A percentile compares a stretch with the other conserved stretches of the same genome.
Conservation (phyloP, 2,797 vertebrate genomes). For the Lacerta viridis region DNA sequence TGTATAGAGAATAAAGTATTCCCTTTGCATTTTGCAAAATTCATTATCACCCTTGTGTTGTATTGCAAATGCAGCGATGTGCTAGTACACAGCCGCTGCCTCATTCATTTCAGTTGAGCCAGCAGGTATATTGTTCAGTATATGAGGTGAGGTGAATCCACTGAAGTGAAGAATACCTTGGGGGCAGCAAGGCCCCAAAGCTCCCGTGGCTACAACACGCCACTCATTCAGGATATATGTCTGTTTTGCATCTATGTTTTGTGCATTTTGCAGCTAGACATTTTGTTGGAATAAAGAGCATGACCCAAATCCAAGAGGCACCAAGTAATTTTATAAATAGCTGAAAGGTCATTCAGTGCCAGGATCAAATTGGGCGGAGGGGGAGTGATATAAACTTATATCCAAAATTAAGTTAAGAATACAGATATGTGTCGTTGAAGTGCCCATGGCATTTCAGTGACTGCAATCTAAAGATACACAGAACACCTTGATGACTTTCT, state of each 20-base stretch:
- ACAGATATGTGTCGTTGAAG: not conserved
- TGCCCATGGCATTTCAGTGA: not conserved
- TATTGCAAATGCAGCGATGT: not conserved
- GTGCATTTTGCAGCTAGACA: not conserved
- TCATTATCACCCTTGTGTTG: too few relatives aligned
- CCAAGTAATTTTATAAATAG: not conserved
- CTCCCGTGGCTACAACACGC: not conserved
- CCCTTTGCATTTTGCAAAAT: not conserved
- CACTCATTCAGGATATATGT: not conserved
- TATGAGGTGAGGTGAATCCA: not conserved
- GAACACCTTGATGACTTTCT: not conserved
- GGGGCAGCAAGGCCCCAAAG: not conserved
- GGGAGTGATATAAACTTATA: not conserved
- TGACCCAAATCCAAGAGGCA: not conserved
- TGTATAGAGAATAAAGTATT: constrained; percentile 34
- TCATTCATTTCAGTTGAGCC: not conserved
- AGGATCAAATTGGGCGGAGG: not conserved
- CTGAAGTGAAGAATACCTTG: not conserved
- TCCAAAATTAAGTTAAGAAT: not conserved
- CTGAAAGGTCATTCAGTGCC: not conserved
- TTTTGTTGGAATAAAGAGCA: not conserved
- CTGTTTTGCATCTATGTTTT: not conserved
- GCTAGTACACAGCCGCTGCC: not conserved
- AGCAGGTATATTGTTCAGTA: not conserved
- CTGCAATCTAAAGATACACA: not conserved